These are phyloP conservation scores for Lemur catta DNA, from an alignment of 2,797 vertebrate species.

Conservation along the genomic window DNA sequence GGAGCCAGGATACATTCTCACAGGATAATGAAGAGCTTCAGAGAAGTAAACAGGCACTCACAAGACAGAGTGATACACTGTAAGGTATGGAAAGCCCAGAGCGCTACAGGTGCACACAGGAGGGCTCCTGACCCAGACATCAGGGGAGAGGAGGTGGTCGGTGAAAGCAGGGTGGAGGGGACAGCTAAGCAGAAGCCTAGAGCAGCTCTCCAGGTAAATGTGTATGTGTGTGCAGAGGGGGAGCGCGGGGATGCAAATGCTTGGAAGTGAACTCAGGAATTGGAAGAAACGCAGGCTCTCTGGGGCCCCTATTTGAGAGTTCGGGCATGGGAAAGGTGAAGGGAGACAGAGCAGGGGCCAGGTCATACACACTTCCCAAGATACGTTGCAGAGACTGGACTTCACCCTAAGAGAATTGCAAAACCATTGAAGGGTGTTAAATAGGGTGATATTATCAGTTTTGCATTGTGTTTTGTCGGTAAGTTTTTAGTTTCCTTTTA, in stretches of 20 bases:
- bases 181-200: not conserved
- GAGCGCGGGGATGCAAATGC: not conserved
- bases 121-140: not conserved
- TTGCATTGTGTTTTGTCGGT: constrained; percentile 4
- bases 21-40: not conserved
- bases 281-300: not conserved
- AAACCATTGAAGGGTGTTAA: not conserved
- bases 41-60: not conserved
- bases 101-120: not conserved
- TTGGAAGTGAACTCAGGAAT: not conserved
- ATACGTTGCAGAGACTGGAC: not conserved
- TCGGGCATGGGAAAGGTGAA: not conserved
- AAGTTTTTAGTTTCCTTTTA: not conserved
- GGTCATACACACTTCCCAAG: not conserved
- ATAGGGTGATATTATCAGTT: not conserved
- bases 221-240: not conserved
- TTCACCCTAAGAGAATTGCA: not conserved
- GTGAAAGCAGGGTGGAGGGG: not conserved
- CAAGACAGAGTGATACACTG: not conserved
- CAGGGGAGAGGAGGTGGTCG: not conserved
- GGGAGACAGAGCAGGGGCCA: not conserved
- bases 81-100: not conserved
- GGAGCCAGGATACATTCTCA: not conserved
- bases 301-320: not conserved
- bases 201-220: not conserved